phyloP scores from a whole-genome alignment of 2,797 vertebrate species.

The Phaenicophaeus curvirostris region DNA sequence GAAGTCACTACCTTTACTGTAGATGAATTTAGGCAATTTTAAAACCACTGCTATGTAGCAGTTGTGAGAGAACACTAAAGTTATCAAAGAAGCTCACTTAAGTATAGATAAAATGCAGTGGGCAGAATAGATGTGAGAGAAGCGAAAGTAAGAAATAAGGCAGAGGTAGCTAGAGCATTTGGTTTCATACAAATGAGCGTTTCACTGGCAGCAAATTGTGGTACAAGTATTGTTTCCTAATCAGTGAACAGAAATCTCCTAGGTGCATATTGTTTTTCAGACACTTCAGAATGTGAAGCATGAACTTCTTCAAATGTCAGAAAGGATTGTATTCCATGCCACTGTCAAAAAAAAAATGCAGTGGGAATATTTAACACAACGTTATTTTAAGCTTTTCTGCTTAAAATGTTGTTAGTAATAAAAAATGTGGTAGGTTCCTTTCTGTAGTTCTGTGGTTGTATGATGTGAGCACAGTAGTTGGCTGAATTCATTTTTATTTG shows the following conservation, averaged over 20 bases:
- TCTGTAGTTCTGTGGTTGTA: not conserved
- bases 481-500: not conserved
- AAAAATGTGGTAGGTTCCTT: not conserved
- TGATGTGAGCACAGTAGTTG: not conserved
- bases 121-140: not conserved
- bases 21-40: not conserved
- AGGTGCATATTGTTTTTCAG: not conserved
- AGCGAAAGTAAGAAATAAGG: not conserved
- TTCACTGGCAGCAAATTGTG: not conserved
- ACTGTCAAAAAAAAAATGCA: not conserved
- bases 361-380: not conserved
- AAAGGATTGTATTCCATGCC: not conserved
- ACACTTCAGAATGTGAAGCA: not conserved
- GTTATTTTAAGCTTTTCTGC: not conserved
- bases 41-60: not conserved
- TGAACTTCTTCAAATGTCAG: not conserved
- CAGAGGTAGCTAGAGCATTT: not conserved
- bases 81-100: not conserved
- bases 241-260: not conserved
- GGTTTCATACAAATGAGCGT: not conserved
- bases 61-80: not conserved
- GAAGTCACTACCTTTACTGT: not conserved
- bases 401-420: not conserved
- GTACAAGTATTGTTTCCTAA: not conserved
- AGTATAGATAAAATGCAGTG: not conserved